Base-by-base conservation (phyloP, 2,113 vertebrate species). In the Charina bottae region DNA sequence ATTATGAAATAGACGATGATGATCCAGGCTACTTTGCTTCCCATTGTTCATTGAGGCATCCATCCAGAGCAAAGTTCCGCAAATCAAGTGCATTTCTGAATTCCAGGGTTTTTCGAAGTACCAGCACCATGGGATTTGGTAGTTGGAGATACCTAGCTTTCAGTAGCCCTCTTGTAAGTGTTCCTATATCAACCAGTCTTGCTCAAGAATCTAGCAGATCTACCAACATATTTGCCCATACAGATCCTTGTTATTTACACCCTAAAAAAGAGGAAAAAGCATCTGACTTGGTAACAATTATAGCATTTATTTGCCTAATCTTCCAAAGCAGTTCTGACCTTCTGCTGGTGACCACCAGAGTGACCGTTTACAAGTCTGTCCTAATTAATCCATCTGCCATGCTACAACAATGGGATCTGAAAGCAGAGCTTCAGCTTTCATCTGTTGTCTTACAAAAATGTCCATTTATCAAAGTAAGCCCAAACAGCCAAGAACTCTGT, bases 141-240 rank as follows among this genome's bases (percentile, higher is more conserved):
- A 92, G 53, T 88, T 28, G 96, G 78, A 94, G 93, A 91, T 96
- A 97, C 0, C 96, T 98, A 13, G 98, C 98, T 83, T 99, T 99
- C 96, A 98, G 98, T 96, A 99, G 98, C 95, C 97, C 97, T 87
- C 98, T 99, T 96, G 99, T 99, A 95, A 98, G 98, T 97, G 90
- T 62, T 19, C 56, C n/a, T 0, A 0, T 10, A 26, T 6, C n/a
- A 8, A 28, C 19, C 85, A 7, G 17, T 12, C 37, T 53, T 59
- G 19, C 2, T 2, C 0, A 4, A 46, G 17, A 23, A 10, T 23
- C 37, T 23, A 60, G 15, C 26, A 21, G 17, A 53, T 12, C 11
- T 55, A 4, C 56, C 49, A 53, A 23, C 11, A 5, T 53, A 26
- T 53, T 49, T 49, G 21, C 83, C 21, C 54, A 3, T 72, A 15